Conservation (phyloP, 2,113 vertebrate genomes). For the Muscicapa adusta region DNA sequence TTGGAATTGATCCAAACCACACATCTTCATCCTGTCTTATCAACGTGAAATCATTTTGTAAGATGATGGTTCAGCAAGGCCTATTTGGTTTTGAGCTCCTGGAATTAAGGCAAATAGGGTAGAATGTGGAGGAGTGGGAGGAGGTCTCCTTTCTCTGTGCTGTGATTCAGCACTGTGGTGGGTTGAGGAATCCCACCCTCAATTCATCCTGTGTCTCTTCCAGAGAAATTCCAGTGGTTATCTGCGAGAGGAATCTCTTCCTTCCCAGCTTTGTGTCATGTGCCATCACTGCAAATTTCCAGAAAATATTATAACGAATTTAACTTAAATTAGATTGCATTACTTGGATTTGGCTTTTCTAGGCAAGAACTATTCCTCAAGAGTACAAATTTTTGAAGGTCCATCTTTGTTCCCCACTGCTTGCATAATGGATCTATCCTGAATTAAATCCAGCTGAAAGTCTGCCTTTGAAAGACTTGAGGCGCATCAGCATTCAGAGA, state of each 20-base stretch:
- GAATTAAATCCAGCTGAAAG: constrained; percentile 9
- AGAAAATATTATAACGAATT: background rate
- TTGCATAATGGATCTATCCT: background rate
- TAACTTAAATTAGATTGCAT: background rate
- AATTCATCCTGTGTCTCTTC: background rate
- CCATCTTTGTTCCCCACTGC: background rate
- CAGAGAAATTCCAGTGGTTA: background rate
- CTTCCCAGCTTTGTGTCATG: background rate
- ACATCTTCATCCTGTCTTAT: background rate
- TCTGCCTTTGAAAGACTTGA: background rate
- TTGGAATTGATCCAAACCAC: constrained; percentile 23
- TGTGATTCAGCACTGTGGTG: background rate
- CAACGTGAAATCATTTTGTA: background rate
- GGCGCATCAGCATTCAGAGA: background rate
- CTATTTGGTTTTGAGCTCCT: background rate
- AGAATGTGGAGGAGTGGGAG: background rate
- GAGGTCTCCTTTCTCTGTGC: background rate
- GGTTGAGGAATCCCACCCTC: background rate
- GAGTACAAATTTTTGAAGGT: background rate
- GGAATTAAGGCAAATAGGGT: background rate
- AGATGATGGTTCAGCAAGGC: background rate
- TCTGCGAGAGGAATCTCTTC: background rate
- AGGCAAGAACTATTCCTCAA: background rate
- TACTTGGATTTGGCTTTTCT: background rate
- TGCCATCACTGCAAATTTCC: background rate